Base-by-base conservation (phyloP, 2,113 vertebrate species). In the Toxotes jaculatrix region DNA sequence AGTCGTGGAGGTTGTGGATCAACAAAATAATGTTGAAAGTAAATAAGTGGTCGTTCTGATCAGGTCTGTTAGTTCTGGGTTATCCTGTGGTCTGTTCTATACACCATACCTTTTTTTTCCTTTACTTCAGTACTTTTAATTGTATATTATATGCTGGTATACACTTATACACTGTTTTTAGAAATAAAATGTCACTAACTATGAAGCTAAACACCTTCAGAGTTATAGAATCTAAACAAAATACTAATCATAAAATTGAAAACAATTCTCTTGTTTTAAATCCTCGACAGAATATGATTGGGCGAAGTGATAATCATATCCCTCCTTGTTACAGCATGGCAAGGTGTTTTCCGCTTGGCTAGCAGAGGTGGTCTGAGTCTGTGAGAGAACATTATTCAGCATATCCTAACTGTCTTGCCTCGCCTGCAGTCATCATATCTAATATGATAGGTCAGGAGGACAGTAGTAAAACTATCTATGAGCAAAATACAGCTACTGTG, bases 341-440 rank as follows among this genome's bases (percentile, higher is more conserved):
- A 32, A 51, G 42, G 51, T 66, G 66, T 76, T 79, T 65, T 77
- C 45, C 13, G 27, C 67, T 61, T 62, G 83, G 61, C 43, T 34
- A 16, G 55, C 62, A 59, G 34, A 75, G 34, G 65, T 59, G 32
- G 61, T 34, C 81, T 47, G 36, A 67, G 31, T 47, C 62, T 61
- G 2, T 40, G 67, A 43, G 62, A 51, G 61, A 67, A 73, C 62
- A 69, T 77, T 76, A 72, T 71, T 85, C 65, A 85, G 59, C 59
- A 64, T 74, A 63, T 65, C 63, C 32, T 27, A 21, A 49, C 42
- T 38, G 72, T 60, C 66, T 65, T 11, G 23, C n/a, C 45, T 69
- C 21, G 23, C 51, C 59, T 51, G 59, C 42, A 36, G 83, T 80
- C 62, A 68, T 79, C 69, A 57, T 21, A 61, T 73, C 31, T 38